Percentiles rank a stretch among this genome's conserved stretches.
Conservation (phyloP, 1,140 invertebrate species). For the Hesperophylax magnus region DNA sequence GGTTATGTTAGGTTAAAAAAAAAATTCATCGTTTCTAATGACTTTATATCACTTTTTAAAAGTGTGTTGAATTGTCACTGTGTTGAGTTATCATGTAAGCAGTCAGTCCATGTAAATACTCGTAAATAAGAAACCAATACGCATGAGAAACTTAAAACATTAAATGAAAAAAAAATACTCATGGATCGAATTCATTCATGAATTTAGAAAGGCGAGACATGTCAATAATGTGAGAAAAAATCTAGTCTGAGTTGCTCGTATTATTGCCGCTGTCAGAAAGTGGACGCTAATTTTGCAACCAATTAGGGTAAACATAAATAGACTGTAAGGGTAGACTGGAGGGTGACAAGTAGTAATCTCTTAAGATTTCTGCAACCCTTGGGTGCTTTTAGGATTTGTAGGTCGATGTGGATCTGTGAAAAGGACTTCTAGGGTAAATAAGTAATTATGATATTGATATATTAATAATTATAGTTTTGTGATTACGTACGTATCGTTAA, state of each 20-base stretch:
- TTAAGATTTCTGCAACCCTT: too few species aligned
- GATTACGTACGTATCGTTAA: too few species aligned
- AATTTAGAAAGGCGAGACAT: slow-evolving; percentile 11
- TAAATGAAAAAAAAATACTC: neutral
- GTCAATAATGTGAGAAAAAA: slow-evolving; percentile 6
- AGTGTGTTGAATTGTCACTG: too few species aligned
- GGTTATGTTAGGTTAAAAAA: too few species aligned
- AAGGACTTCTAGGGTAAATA: too few species aligned
- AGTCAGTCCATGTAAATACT: neutral
- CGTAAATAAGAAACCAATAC: slow-evolving; percentile 13
- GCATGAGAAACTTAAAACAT: slow-evolving; percentile 1
- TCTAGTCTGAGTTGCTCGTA: neutral
- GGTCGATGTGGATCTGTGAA: too few species aligned
- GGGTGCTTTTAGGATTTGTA: too few species aligned
- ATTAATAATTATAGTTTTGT: too few species aligned
- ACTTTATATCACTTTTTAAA: too few species aligned
- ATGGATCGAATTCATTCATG: slow-evolving; percentile 15
- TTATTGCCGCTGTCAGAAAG: slow-evolving; percentile 16
- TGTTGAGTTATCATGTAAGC: too few species aligned
- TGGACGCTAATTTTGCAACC: slow-evolving; percentile 46
- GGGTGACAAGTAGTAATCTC: neutral
- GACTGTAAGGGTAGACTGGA: neutral
- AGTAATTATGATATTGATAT: too few species aligned
- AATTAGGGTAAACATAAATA: slow-evolving; percentile 53
- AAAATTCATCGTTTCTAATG: too few species aligned